phyloP scores from a whole-genome alignment of 1,140 invertebrate species.

The Halesus radiatus region DNA sequence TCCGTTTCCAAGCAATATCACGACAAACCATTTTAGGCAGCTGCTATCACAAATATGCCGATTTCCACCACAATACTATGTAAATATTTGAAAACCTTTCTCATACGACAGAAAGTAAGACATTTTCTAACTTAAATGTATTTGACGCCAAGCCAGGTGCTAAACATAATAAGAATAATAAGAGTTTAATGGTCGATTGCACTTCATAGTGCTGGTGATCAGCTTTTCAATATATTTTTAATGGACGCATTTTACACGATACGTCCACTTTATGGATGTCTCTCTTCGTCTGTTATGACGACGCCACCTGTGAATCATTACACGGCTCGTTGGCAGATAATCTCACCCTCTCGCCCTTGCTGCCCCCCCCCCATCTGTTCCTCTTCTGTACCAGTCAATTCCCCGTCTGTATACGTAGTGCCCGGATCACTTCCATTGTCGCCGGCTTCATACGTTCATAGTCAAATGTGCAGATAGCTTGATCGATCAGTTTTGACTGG shows the following conservation, averaged over 20 bases:
- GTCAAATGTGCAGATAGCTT: background rate
- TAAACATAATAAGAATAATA: too few relatives aligned
- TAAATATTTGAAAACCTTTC: too few relatives aligned
- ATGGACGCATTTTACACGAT: background rate
- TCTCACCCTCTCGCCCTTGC: background rate
- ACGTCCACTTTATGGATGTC: background rate
- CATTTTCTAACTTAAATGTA: too few relatives aligned
- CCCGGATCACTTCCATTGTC: background rate
- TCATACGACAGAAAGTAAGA: too few relatives aligned
- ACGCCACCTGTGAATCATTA: slow-evolving; percentile 47
- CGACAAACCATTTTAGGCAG: too few relatives aligned
- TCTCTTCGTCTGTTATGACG: slow-evolving; percentile 6
- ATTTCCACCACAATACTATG: too few relatives aligned
- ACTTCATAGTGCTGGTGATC: too few relatives aligned
- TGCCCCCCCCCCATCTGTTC: background rate
- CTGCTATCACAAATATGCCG: too few relatives aligned
- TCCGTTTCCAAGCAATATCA: too few relatives aligned
- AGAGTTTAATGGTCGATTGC: too few relatives aligned
- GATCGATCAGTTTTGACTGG: background rate
- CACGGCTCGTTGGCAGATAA: slow-evolving; percentile 49
- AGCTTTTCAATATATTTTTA: too few relatives aligned
- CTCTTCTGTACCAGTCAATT: background rate
- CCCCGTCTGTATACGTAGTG: background rate
- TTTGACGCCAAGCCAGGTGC: too few relatives aligned
- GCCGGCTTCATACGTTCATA: background rate